These are phyloP conservation scores for Lerema accius DNA, from an alignment of 1,140 invertebrate species.

Conservation along the genomic window DNA sequence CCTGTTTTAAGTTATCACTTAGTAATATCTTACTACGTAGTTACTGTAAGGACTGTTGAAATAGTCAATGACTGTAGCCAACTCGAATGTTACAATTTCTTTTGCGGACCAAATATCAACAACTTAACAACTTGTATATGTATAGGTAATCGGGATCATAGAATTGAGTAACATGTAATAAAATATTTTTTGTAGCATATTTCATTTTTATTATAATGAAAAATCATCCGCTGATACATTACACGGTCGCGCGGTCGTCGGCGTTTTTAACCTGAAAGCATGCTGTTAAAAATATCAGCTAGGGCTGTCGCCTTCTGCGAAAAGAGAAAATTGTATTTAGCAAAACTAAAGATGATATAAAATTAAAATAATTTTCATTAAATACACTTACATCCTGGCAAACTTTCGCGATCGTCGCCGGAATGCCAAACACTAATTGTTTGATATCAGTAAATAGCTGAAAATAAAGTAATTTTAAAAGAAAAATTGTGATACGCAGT, in stretches of 20 bases:
- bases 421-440: conserved; percentile 3
- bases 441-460: conserved; percentile 5
- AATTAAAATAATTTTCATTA: background rate
- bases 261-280: conserved; percentile 1
- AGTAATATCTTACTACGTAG: no score
- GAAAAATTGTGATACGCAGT: no score
- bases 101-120: background rate
- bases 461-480: background rate
- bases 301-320: conserved; percentile 4
- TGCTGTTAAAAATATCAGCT: background rate
- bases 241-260: no score
- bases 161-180: no score
- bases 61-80: no score
- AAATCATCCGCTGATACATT: no score
- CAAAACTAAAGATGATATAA: background rate
- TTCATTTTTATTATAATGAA: no score
- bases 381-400: conserved; percentile 6
- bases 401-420: conserved; percentile 3
- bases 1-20: no score
- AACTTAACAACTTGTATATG: background rate
- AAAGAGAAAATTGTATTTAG: background rate
- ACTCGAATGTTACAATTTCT: no score
- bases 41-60: no score
- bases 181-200: no score
- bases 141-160: no score